phyloP scores from a whole-genome alignment of 2,888 invertebrate genomes.

The Elegia similella region DNA sequence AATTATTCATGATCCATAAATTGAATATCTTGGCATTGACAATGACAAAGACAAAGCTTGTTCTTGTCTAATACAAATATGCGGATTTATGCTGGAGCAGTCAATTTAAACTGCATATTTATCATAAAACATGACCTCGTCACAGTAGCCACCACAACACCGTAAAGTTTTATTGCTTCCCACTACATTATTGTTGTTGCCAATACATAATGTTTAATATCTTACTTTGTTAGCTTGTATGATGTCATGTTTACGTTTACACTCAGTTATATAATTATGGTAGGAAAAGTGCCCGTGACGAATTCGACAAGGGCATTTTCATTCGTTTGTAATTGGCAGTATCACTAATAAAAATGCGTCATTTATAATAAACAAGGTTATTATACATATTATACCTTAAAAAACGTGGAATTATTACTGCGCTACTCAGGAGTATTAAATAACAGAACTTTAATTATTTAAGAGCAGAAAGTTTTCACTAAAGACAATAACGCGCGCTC shows the following conservation, averaged over 20 bases:
- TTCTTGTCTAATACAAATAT: conserved; percentile 33
- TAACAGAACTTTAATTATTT: not conserved
- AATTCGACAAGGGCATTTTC: conserved; percentile 32
- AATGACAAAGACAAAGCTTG: conserved; percentile 33
- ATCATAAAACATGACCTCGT: conserved; percentile 43
- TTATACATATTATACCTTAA: not conserved
- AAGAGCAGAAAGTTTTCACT: not conserved
- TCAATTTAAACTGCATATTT: conserved; percentile 27
- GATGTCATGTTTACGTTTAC: conserved; percentile 47
- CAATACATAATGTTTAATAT: conserved; percentile 26
- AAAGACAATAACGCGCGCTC: not conserved
- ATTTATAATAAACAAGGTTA: conserved; percentile 4
- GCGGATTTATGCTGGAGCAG: conserved; percentile 18
- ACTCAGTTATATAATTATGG: conserved; percentile 27
- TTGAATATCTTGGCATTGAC: conserved; percentile 27
- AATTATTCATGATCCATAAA: not conserved
- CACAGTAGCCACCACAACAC: conserved; percentile 40
- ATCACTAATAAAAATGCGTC: not conserved
- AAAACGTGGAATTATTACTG: not conserved
- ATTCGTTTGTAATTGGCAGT: conserved; percentile 5
- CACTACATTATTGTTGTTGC: conserved; percentile 34
- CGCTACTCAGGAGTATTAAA: not conserved
- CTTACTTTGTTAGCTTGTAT: conserved; percentile 38
- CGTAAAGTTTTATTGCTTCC: conserved; percentile 52
- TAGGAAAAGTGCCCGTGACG: conserved; percentile 34